Evolutionary conservation across 2,888 invertebrate genomes (phyloP), one percentile per base, ranked within the genome.

Genomic region (Dicyrtoma fusca): DNA sequence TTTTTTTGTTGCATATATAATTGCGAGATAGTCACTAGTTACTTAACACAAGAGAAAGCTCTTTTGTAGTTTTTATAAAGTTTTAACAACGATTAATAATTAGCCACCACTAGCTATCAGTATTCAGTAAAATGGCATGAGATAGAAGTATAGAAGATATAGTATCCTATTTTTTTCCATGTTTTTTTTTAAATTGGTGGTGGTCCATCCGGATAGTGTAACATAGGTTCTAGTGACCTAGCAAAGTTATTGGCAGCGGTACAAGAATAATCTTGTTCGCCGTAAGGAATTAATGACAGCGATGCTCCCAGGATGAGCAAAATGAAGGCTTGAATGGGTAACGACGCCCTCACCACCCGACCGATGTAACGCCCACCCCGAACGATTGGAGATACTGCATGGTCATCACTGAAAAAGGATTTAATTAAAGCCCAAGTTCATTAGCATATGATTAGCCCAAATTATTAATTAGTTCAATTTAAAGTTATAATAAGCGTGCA

Each of bases 291-390:
- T 81, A 98, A 87, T 68, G 95, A 92, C 66, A 97, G 96, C 74
- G 95, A 92, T 17, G 77, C 78, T 73, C 97, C 96, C 82, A 98
- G 88, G 81, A 98, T 88, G 81, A 98, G 88, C 81, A 97, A 88
- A 87, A 98, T 91, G 82, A 98, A 86, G 75, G 95, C 94, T 86
- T 98, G 96, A 83, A 98, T 92, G 68, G 97, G 97, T 79, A 97
- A 87, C 23, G 96, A 94, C 69, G 95, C 92, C 83, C 95, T 88
- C 78, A 95, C 89, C 80, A 95, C 95, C 82, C 97, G 90, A 81
- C 92, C 90, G 83, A 95, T 88, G 88, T 94, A 94, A 77, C 91
- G 89, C 81, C 91, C 91, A 72, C 94, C 90, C 81, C 91, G 89
- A 75, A 88, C 86, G 82, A 93, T 87, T 70, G 89, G 88, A 80